Evolutionary conservation across 1,140 invertebrate species (phyloP).

Genomic region (Caerostris darwini): DNA sequence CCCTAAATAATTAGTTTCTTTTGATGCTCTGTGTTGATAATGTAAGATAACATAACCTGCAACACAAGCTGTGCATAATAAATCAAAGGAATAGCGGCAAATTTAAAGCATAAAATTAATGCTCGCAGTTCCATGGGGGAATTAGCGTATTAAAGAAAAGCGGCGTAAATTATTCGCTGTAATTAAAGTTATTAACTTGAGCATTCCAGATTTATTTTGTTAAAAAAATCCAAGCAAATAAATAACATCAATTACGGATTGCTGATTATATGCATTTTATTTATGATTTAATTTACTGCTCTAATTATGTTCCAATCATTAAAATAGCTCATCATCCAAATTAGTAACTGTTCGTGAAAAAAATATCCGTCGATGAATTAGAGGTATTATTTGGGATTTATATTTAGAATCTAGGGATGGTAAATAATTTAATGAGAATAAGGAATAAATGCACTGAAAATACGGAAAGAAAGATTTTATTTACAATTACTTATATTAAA

Average conservation of each 20-base stretch:
- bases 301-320: slow-evolving; percentile 27
- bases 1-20: slow-evolving; percentile 23
- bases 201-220: slow-evolving; percentile 26
- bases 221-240: slow-evolving; percentile 6
- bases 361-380: not conserved
- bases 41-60: not conserved
- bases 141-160: slow-evolving; percentile 41
- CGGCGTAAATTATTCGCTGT: slow-evolving; percentile 34
- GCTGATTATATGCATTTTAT: slow-evolving; percentile 30
- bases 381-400: not conserved
- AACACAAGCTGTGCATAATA: not conserved
- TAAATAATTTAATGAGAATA: no score
- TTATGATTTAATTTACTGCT: not conserved
- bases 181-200: slow-evolving; percentile 51
- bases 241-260: slow-evolving; percentile 5
- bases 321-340: not conserved
- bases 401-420: not conserved
- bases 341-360: not conserved
- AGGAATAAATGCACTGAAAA: no score
- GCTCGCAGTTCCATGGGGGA: slow-evolving; percentile 11
- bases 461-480: no score
- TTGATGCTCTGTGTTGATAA: not conserved
- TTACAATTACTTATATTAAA: no score
- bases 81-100: not conserved
- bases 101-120: slow-evolving; percentile 29